Percentiles rank a stretch among this genome's conserved stretches.
These are phyloP conservation scores for Burhinus oedicnemus DNA, from an alignment of 2,113 vertebrate species.

Conservation along the genomic window DNA sequence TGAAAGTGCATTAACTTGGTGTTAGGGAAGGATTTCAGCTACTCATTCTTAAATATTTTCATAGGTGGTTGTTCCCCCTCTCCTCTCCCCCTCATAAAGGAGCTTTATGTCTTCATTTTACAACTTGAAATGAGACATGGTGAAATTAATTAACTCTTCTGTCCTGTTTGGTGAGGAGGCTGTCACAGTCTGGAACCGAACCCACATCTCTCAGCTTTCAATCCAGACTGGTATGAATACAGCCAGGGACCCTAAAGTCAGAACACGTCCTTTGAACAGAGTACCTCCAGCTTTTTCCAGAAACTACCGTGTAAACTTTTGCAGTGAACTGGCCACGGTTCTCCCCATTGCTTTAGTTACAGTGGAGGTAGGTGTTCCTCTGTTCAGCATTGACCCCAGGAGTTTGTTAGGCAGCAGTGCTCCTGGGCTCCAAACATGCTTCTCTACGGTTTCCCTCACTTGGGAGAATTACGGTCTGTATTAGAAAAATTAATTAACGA, in stretches of 20 bases:
- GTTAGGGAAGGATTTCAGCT: neutral
- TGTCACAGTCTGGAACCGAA: neutral
- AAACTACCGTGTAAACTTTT: neutral
- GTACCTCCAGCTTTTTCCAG: neutral
- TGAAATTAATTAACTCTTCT: slow-evolving; percentile 11
- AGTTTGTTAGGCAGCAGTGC: neutral
- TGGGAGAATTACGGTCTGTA: neutral
- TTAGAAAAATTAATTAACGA: slow-evolving; percentile 48
- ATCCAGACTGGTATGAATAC: neutral
- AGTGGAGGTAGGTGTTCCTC: neutral
- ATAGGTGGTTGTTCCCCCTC: neutral
- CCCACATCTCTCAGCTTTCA: neutral
- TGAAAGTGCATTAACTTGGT: neutral
- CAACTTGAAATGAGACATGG: neutral
- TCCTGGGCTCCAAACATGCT: neutral
- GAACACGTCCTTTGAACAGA: neutral
- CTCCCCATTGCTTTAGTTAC: neutral
- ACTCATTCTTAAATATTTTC: neutral
- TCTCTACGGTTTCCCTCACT: neutral
- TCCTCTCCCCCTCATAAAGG: neutral
- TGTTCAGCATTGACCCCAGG: rapidly evolving
- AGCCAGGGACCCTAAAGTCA: neutral
- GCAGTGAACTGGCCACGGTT: neutral
- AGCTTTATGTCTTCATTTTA: slow-evolving; percentile 4
- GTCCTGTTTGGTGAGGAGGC: neutral